Evolutionary conservation across 2,797 vertebrate genomes (phyloP), one percentile per base, ranked within the genome.

Genomic region (Scyliorhinus canicula): DNA sequence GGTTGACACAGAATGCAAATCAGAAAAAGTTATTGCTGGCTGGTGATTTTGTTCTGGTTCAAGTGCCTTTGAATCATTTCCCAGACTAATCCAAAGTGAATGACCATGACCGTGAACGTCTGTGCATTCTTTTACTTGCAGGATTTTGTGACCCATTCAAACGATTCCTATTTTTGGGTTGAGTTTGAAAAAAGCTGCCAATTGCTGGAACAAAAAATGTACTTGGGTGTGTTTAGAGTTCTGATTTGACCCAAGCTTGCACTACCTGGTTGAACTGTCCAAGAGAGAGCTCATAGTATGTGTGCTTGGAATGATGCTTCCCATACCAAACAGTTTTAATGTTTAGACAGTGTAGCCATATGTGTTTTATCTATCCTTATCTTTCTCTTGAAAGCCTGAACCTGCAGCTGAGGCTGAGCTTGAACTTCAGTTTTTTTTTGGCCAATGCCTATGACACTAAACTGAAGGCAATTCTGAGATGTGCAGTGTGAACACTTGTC

Each of bases 101-200:
- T 90, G 55, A 26, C 88, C 57, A 63, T 91, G 88, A 44, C 57
- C 21, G 35, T 63, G 57, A 63, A 91, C 2, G 57, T 91, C 86
- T 90, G 35, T 63, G 57, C 57, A 63, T 90, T 90, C 57, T 35
- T n/a, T 14, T 60, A n/a, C 0, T 16, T 31, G 57, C 86, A 63
- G n/a, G 24, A 91, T 91, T 63, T 40, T 91, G 88, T 40, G 35
- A 91, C 60, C 57, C 88, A 19, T 91, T 91, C 55, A 91, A 40
- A 91, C 63, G 35, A 91, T 91, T 91, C 88, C 24, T 40, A 63
- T 40, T 63, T 63, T 63, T 63, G 88, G 88, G 21, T 40, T 91
- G 57, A 63, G 44, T 40, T 91, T 91, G 88, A 63, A 57, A 63
- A 63, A 63, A 63, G n/a, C 57, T 91, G 57, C 55, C 88, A 91